A percentile compares a stretch with the other conserved stretches of the same genome.
These are phyloP conservation scores for Labroides dimidiatus DNA, from an alignment of 2,797 vertebrate genomes.

Conservation along the genomic window DNA sequence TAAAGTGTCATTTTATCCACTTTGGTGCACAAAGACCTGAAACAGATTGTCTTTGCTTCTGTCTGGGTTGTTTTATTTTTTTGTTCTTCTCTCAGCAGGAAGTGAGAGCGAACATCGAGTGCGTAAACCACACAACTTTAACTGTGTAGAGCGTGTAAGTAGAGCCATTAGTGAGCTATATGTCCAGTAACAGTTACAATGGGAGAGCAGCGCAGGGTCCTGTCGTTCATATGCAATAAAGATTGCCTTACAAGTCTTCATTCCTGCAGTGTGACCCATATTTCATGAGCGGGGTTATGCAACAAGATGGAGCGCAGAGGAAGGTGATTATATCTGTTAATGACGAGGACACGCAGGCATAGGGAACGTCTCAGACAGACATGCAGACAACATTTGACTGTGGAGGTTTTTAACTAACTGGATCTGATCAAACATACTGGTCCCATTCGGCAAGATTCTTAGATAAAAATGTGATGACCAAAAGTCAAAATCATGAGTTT, in stretches of 20 bases:
- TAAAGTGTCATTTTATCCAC: slow-evolving; percentile 23
- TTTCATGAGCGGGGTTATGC: slow-evolving; percentile 40
- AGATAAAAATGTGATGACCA: too few species aligned
- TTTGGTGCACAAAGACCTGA: slow-evolving; percentile 21
- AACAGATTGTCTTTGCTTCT: slow-evolving; percentile 5
- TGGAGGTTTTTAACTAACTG: too few species aligned
- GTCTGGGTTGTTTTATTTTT: neutral
- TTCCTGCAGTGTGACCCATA: slow-evolving; percentile 42
- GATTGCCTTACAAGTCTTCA: slow-evolving; percentile 57
- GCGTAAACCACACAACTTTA: slow-evolving; percentile 6
- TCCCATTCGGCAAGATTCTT: too few species aligned
- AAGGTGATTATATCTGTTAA: neutral
- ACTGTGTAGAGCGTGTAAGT: slow-evolving; percentile 6
- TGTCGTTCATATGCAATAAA: slow-evolving; percentile 67
- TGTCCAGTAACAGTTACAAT: slow-evolving; percentile 27
- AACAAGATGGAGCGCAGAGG: slow-evolving; percentile 23
- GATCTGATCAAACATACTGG: too few species aligned
- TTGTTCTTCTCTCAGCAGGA: neutral
- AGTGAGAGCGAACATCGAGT: slow-evolving; percentile 12
- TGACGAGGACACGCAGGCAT: neutral
- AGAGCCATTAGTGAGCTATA: slow-evolving; percentile 25
- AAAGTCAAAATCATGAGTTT: too few species aligned
- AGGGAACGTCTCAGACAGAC: neutral
- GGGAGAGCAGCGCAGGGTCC: slow-evolving; percentile 21
- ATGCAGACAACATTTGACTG: neutral